These are phyloP conservation scores for Cyanoliseus patagonus DNA, from an alignment of 2,113 vertebrate species.

Conservation along the genomic window DNA sequence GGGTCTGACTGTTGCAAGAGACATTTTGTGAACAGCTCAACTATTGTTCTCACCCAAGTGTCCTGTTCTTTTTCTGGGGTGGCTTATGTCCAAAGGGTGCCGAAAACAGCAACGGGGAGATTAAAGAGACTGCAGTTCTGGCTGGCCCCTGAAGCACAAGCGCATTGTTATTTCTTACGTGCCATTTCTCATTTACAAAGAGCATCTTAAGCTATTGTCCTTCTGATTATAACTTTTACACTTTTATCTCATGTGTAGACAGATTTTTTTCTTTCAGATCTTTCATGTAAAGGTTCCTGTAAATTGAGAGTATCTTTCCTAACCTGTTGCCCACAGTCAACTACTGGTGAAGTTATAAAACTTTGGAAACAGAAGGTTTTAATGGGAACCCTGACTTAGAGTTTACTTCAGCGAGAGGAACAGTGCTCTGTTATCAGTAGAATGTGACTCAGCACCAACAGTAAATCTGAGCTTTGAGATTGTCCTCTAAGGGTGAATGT, in stretches of 20 bases:
- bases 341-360: not conserved
- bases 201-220: not conserved
- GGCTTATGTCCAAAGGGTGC: slow-evolving; percentile 8
- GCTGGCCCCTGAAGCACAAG: not conserved
- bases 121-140: not conserved
- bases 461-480: slow-evolving; percentile 32
- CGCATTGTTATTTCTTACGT: not conserved
- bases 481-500: slow-evolving; percentile 11
- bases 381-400: slow-evolving; percentile 48
- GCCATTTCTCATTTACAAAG: not conserved
- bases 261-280: not conserved
- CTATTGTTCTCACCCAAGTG: slow-evolving; percentile 18
- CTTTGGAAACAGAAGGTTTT: slow-evolving; percentile 13
- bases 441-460: slow-evolving; percentile 32
- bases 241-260: not conserved
- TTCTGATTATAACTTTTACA: not conserved
- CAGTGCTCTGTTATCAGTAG: slow-evolving; percentile 30
- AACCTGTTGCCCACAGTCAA: slow-evolving; percentile 3
- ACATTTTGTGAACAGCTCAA: not conserved
- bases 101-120: not conserved
- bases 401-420: not conserved
- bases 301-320: not conserved
- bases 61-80: slow-evolving; percentile 23
- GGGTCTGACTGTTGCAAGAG: not conserved
- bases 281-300: not conserved